A percentile compares a stretch with the other conserved stretches of the same genome.
Evolutionary conservation across 2,888 invertebrate species (phyloP).

Genomic region (Caenorhabditis sp.): DNA sequence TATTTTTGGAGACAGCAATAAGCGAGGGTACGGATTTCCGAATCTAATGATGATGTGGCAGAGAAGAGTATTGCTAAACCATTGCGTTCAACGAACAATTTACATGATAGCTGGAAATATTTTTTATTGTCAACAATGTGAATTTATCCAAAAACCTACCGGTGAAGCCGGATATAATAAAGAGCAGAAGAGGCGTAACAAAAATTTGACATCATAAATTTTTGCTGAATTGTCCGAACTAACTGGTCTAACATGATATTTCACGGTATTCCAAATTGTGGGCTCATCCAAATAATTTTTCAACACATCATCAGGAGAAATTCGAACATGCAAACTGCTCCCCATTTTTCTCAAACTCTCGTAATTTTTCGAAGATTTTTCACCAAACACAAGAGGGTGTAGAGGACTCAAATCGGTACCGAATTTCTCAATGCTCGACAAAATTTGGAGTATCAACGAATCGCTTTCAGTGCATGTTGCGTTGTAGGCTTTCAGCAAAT

Average conservation of each 20-base stretch:
- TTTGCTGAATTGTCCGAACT: slow-evolving; percentile 24
- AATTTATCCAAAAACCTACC: slow-evolving; percentile 25
- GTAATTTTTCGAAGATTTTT: slow-evolving; percentile 45
- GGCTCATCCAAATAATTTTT: slow-evolving; percentile 23
- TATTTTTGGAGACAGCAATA: slow-evolving; percentile 54
- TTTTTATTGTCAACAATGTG: not conserved
- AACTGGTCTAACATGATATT: slow-evolving; percentile 36
- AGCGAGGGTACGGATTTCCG: slow-evolving; percentile 45
- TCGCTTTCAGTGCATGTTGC: slow-evolving; percentile 24
- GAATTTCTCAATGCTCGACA: slow-evolving; percentile 22
- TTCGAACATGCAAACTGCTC: slow-evolving; percentile 49
- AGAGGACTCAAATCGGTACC: slow-evolving; percentile 30
- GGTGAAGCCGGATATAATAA: slow-evolving; percentile 50
- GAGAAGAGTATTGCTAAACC: slow-evolving; percentile 59
- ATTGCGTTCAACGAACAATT: slow-evolving; percentile 53
- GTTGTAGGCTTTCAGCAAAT: slow-evolving; percentile 18
- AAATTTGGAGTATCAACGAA: slow-evolving; percentile 12
- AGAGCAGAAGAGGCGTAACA: slow-evolving; percentile 49
- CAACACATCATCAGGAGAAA: slow-evolving; percentile 54
- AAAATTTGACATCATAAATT: slow-evolving; percentile 45
- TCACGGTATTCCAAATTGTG: slow-evolving; percentile 39
- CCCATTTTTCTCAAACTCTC: slow-evolving; percentile 51
- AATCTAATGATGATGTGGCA: slow-evolving; percentile 43
- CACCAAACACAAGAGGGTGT: slow-evolving; percentile 55
- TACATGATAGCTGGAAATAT: slow-evolving; percentile 49